Evolutionary conservation across 2,113 vertebrate genomes (phyloP), one percentile per base, ranked within the genome.

Genomic region (Gila orcuttii): DNA sequence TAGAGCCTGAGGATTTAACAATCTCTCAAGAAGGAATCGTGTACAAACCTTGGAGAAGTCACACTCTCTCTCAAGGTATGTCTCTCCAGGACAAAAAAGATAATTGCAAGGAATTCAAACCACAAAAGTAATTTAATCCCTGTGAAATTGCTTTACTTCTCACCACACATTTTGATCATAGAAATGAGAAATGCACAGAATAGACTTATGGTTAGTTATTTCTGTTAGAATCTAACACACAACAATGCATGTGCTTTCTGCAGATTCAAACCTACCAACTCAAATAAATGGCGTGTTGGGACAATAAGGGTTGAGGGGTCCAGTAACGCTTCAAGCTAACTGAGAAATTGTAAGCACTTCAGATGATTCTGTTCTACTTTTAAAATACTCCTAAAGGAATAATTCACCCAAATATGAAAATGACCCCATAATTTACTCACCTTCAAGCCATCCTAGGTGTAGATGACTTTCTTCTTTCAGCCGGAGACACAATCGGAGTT

Each of bases 1-100:
- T 57, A 36, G 77, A 60, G 33, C 33, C 19, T 62, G 52, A 6
- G 28, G 50, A 75, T 21, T 0, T 79, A 36, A 19, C 17, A 2
- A 8, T 79, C 23, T 25, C 59, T 80, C 11, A 82, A 77, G 39
- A 69, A 57, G 12, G 28, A 19, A 3, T 21, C 28, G 21, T 2
- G 7, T 23, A 36, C 68, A 86, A 28, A 60, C 5, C 85, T 0
- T 92, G 87, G 87, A 91, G 86, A 77, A 91, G 23, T 86, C 93
- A 93, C 89, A 87, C 50, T 1, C 78, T 82, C 88, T 87, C 33
- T 1, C 69, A 59, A 33, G 84, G 85, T 64, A 79, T 13, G 77
- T 68, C 45, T 73, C 39, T 42, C 15, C 15, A 45, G 73, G 69
- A n/a, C 74, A 52, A 19, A 76, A 74, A n/a, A 75, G 1, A 45